Conservation (phyloP, 2,113 vertebrate species). For the Cardinalis cardinalis region DNA sequence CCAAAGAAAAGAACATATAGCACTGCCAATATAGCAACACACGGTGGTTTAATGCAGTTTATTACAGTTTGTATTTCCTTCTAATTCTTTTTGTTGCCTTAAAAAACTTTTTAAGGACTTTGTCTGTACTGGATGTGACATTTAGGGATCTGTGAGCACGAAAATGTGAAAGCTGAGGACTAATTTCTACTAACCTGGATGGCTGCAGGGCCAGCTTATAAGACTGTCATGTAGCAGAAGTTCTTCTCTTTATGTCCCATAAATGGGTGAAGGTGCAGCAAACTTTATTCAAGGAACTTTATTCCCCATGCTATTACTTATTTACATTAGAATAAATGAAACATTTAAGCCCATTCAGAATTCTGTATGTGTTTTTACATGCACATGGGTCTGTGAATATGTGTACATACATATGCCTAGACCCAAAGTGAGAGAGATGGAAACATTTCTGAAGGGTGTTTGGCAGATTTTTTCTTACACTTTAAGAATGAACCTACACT, state of each 20-base stretch:
- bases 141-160: neutral
- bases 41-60: neutral
- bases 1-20: neutral
- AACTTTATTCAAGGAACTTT: neutral
- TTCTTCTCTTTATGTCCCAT: neutral
- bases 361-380: fast-evolving
- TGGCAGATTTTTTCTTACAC: neutral
- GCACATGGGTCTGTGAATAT: fast-evolving
- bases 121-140: neutral
- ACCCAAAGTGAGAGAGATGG: neutral
- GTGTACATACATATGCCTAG: no score
- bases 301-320: neutral
- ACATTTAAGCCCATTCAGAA: neutral
- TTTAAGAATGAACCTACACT: neutral
- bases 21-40: neutral
- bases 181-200: neutral
- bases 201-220: neutral
- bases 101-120: neutral
- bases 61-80: neutral
- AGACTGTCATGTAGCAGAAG: neutral
- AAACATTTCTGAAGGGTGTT: neutral
- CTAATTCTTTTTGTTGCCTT: neutral
- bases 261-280: neutral
- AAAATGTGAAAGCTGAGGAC: neutral
- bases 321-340: neutral